Base-by-base conservation (phyloP, 2,888 invertebrate species). In the Alsophila aescularia region DNA sequence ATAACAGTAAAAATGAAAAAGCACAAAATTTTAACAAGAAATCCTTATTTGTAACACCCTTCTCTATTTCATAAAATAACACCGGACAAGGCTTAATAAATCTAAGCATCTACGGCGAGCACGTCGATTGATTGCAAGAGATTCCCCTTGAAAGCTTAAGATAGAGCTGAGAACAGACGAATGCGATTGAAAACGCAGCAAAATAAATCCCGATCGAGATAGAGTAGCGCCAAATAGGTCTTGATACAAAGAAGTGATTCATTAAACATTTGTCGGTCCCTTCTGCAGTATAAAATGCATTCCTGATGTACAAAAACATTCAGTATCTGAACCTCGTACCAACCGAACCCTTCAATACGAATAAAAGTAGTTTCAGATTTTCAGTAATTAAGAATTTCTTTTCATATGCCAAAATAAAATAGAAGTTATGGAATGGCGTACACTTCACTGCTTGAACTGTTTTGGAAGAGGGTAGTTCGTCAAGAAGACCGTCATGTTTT, bases 181-280 rank as follows among this genome's bases (percentile, higher is more conserved):
- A 50, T 49, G 45, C 50, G 14, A 52, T 43, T 49, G 52, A 55
- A 61, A 54, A 47, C 16, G 29, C 15, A 43, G 47, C 42, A 15
- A 53, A 61, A 61, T 66, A 60, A 63, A 62, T 66, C 55, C 52
- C 47, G 48, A n/a, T 15, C 54, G 44, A 54, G 61, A 60, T 47
- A 53, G 52, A 31, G 56, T 55, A 52, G 49, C 40, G 43, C 63
- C 60, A 63, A 65, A 63, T 60, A 60, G 42, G 62, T 52, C 32
- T 57, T 34, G 34, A 56, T 56, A 65, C 62, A 65, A 63, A 60
- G 66, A 62, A 63, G 60, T 63, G 61, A 67, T 67, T 62, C 65
- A 67, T 67, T 65, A 67, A 62, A 65, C 63, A 67, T 65, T 67
- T 63, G 60, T 63, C 59, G 42, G 54, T 36, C 14, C 42, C 37